Evolutionary conservation across 2,797 vertebrate species (phyloP).

Genomic region (Propithecus deckenii): DNA sequence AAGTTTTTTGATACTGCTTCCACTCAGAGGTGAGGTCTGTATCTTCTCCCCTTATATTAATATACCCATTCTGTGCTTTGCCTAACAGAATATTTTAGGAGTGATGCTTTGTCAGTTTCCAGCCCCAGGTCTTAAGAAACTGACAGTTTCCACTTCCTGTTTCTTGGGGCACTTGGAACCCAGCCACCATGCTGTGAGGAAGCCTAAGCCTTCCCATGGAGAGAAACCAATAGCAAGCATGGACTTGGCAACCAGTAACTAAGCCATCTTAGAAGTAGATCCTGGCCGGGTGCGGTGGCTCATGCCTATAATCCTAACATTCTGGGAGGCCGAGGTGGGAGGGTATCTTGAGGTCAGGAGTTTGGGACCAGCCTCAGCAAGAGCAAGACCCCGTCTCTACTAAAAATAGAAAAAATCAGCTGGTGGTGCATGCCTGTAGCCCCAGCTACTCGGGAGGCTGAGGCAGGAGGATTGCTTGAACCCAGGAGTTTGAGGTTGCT

Average conservation of each 20-base stretch:
- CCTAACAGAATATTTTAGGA: not conserved
- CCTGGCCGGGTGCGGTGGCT: no score
- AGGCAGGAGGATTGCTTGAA: no score
- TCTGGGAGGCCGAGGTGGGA: no score
- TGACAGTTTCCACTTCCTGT: not conserved
- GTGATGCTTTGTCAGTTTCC: not conserved
- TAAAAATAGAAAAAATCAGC: no score
- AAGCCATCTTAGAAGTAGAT: not conserved
- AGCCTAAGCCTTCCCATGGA: not conserved
- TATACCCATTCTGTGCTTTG: not conserved
- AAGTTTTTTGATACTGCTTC: not conserved
- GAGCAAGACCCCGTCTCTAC: no score
- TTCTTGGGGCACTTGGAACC: not conserved
- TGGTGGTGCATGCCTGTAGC: rapidly evolving
- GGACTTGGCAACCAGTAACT: not conserved
- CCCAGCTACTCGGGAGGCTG: no score
- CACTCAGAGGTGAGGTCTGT: not conserved
- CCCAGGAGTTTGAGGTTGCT: no score
- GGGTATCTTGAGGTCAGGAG: no score
- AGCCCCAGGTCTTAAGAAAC: not conserved
- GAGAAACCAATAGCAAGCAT: not conserved
- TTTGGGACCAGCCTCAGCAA: no score
- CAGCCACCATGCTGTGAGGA: not conserved
- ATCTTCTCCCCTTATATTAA: not conserved
- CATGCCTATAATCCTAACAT: no score